phyloP scores from a whole-genome alignment of 2,113 vertebrate species.

The Struthio camelus region DNA sequence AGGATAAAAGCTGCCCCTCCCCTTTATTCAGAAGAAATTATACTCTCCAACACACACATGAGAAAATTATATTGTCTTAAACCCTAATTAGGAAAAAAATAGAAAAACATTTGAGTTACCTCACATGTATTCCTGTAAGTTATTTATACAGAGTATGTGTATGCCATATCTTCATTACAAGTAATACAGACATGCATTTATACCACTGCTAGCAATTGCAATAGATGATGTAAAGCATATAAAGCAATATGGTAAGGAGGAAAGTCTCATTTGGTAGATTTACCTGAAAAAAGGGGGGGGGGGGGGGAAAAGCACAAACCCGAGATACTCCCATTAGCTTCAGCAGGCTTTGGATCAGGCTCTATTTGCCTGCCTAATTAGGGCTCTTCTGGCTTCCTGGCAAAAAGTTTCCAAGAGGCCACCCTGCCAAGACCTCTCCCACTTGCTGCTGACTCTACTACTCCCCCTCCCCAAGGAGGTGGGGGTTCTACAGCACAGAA shows the following conservation, averaged over 20 bases:
- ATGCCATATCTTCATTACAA: not conserved
- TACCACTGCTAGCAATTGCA: not conserved
- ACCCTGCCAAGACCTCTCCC: slow-evolving; percentile 51
- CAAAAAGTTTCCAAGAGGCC: not conserved
- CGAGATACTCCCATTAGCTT: not conserved
- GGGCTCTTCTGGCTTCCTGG: slow-evolving; percentile 9
- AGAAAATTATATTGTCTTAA: slow-evolving; percentile 42
- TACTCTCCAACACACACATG: not conserved
- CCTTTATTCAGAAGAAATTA: slow-evolving; percentile 24
- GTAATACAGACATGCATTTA: not conserved
- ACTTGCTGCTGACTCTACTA: slow-evolving; percentile 51
- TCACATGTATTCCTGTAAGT: not conserved
- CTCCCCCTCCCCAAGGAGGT: slow-evolving; percentile 53
- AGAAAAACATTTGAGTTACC: not conserved
- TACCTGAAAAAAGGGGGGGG: slow-evolving; percentile 27
- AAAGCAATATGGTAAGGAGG: not conserved
- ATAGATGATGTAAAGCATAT: not conserved
- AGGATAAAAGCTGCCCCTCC: slow-evolving; percentile 16
- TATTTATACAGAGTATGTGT: not conserved
- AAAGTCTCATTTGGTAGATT: not conserved
- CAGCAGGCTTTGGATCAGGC: slow-evolving; percentile 12
- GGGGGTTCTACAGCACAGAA: slow-evolving; percentile 40
- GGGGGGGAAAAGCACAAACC: not conserved
- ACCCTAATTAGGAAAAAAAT: slow-evolving; percentile 7
- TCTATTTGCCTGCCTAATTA: slow-evolving; percentile 13